A percentile compares a stretch with the other conserved stretches of the same genome.
These are phyloP conservation scores for Corydoras sp. DNA, from an alignment of 2,113 vertebrate genomes.

Conservation along the genomic window DNA sequence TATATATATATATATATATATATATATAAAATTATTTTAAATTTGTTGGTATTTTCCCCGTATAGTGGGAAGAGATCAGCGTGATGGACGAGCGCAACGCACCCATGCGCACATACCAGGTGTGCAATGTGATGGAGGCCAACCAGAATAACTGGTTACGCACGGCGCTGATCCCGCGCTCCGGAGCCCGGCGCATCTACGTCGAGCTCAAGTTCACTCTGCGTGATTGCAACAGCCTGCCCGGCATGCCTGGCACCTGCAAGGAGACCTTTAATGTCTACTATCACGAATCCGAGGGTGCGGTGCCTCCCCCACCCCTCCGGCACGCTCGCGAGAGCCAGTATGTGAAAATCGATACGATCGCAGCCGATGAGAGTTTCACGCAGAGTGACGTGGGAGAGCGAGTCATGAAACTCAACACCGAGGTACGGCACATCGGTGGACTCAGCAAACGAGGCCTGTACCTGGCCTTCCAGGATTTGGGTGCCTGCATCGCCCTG, in stretches of 20 bases:
- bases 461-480: constrained; percentile 96
- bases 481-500: constrained; percentile 95
- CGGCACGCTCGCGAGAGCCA: constrained; percentile 62
- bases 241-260: constrained; percentile 92
- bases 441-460: constrained; percentile 87
- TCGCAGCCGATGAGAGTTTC: constrained; percentile 77
- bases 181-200: constrained; percentile 89
- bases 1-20: too few species aligned
- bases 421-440: constrained; percentile 91
- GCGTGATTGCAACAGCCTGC: constrained; percentile 95
- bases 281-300: constrained; percentile 89
- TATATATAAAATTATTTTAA: too few species aligned
- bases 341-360: constrained; percentile 70
- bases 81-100: constrained; percentile 60
- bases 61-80: constrained; percentile 62
- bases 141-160: constrained; percentile 99
- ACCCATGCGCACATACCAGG: constrained; percentile 70
- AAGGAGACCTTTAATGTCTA: constrained; percentile 99
- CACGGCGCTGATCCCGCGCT: constrained; percentile 88
- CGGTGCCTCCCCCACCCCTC: constrained; percentile 68
- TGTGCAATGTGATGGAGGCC: constrained; percentile 97
- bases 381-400: constrained; percentile 92
- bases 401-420: constrained; percentile 97
- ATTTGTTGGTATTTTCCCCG: neutral
- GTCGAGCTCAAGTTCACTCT: constrained; percentile 98